phyloP scores from a whole-genome alignment of 2,797 vertebrate genomes.

The Danio albolineatus region DNA sequence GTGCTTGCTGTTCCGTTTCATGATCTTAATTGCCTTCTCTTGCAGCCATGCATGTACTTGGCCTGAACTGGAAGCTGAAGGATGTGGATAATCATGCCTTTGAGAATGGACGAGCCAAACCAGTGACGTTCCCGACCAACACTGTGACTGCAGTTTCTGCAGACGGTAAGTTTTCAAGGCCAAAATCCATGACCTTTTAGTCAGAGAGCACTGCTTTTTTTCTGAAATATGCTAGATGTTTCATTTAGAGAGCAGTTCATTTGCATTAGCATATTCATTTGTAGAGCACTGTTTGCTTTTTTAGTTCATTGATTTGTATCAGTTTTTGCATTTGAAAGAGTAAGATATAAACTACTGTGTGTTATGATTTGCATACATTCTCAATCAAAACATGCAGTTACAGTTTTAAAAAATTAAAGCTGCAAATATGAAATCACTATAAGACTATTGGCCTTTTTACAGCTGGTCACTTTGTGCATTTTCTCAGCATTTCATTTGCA shows the following conservation, averaged over 20 bases:
- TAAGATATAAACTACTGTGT: not conserved
- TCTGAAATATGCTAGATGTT: constrained; percentile 1
- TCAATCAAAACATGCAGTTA: not conserved
- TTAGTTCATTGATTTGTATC: not conserved
- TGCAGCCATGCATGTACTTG: constrained; percentile 97
- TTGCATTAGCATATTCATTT: not conserved
- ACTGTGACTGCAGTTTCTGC: constrained; percentile 87
- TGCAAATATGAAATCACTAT: not conserved
- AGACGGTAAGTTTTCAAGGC: constrained; percentile 84
- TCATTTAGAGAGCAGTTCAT: not conserved
- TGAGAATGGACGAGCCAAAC: constrained; percentile 92
- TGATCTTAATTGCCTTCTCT: constrained; percentile 32
- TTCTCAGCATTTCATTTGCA: too few species aligned
- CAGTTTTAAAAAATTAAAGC: not conserved
- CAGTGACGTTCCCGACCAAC: constrained; percentile 88
- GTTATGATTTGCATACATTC: not conserved
- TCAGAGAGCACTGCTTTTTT: constrained; percentile 12
- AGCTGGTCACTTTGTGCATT: too few species aligned
- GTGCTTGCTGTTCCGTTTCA: constrained; percentile 30
- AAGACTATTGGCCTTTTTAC: too few species aligned
- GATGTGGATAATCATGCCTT: constrained; percentile 96
- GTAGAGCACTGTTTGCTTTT: not conserved
- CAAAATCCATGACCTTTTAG: constrained; percentile 3
- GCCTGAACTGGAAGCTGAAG: constrained; percentile 98
- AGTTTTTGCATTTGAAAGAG: not conserved